Evolutionary conservation across 2,113 vertebrate species (phyloP).

Genomic region (Colistium nudipinnis): DNA sequence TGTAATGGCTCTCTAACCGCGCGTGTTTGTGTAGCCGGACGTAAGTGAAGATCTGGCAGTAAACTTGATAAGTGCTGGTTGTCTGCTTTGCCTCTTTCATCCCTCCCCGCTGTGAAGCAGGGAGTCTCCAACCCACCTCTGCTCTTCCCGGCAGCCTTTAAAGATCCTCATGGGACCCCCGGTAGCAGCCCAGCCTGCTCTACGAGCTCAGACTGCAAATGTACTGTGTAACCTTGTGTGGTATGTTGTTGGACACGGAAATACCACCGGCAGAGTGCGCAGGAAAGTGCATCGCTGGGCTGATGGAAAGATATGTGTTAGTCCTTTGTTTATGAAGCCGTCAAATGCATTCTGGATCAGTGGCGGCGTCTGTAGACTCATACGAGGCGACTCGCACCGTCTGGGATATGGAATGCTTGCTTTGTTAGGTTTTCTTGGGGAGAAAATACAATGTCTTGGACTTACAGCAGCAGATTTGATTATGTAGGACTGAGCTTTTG

Average conservation of each 20-base stretch:
- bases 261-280: neutral
- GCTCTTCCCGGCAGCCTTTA: conserved; percentile 25
- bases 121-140: conserved; percentile 18
- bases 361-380: too few relatives aligned
- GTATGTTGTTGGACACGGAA: neutral
- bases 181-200: conserved; percentile 7
- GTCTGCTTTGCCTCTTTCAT: conserved; percentile 20
- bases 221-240: neutral
- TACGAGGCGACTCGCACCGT: too few relatives aligned
- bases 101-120: conserved; percentile 19
- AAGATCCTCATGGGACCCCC: conserved; percentile 6
- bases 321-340: conserved; percentile 12
- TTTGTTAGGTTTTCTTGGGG: too few relatives aligned
- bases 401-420: too few relatives aligned
- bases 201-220: conserved; percentile 17
- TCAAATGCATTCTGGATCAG: too few relatives aligned
- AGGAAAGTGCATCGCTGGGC: neutral
- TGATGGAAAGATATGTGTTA: neutral
- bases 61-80: conserved; percentile 1
- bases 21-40: neutral
- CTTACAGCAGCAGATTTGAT: conserved; percentile 4
- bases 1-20: neutral
- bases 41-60: neutral
- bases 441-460: conserved; percentile 12
- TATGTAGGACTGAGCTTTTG: conserved; percentile 4